Base-by-base conservation (phyloP, 2,797 vertebrate species). In the Dermochelys coriacea region DNA sequence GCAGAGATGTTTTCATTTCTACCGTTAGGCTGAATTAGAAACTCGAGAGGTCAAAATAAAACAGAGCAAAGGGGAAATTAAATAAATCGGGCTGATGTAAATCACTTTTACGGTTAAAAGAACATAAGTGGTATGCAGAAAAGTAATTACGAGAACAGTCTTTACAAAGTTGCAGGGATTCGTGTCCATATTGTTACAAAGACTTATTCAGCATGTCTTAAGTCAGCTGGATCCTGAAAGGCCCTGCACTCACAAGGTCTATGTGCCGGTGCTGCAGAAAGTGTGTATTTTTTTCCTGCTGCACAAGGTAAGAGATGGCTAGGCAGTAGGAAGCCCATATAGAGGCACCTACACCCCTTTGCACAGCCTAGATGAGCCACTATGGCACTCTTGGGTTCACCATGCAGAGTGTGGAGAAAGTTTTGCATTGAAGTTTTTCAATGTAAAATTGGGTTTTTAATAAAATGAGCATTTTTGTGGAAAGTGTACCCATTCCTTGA, bases 131-230 rank as follows among this genome's bases (percentile, higher is more conserved):
- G 83, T 49, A n/a, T 23, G 12, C 82, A 57, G 37, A 89, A 0
- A 0, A 71, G 12, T 82, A 84, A 74, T 3, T 71, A 31, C 2
- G 80, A 6, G 50, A 77, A 8, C 0, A 57, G 2, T 64, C 15
- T 91, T 91, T 71, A 84, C 81, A 49, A 57, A 82, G 85, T 29
- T 47, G 41, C 50, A 87, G 1, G 52, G 81, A 78, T 88, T 21
- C 0, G 2, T 85, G 88, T 52, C 19, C 1, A 71, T 84, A 8
- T 18, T 45, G n/a, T 82, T 88, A 12, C 45, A 57, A 16, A 11
- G 29, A 41, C 1, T 74, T 87, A 87, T 93, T 29, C 82, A 9
- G 3, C 87, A 31, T 51, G 61, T 84, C 5, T 45, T 14, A 2
- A 77, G 61, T 71, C 41, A 31, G 61, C 51, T n/a, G 57, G 8